A percentile compares a stretch with the other conserved stretches of the same genome.
These are phyloP conservation scores for Martes martes DNA, from an alignment of 2,113 vertebrate genomes.

Conservation along the genomic window DNA sequence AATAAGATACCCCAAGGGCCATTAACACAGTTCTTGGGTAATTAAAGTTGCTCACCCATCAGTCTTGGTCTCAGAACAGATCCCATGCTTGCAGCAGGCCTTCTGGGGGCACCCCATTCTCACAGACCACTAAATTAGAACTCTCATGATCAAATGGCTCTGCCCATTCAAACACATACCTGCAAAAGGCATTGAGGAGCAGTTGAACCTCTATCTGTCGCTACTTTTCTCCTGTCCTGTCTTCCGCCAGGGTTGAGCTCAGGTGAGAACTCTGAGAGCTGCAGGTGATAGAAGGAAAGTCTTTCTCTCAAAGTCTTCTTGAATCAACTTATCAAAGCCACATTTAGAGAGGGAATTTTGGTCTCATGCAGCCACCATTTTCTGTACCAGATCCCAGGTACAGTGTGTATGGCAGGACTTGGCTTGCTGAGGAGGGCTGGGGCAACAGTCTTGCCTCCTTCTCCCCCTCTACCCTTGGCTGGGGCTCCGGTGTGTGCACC, in stretches of 20 bases:
- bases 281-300: background rate
- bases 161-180: background rate
- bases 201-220: background rate
- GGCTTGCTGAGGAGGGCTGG: background rate
- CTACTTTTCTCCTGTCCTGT: background rate
- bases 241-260: background rate
- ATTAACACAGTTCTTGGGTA: constrained; percentile 66
- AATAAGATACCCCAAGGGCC: constrained; percentile 71
- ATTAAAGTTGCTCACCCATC: constrained; percentile 72
- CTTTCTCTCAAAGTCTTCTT: background rate
- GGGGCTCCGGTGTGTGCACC: background rate
- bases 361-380: background rate
- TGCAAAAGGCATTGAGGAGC: background rate
- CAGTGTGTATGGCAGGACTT: too few relatives aligned
- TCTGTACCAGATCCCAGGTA: background rate
- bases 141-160: constrained; percentile 23
- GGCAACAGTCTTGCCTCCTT: background rate
- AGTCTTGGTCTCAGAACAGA: constrained; percentile 51
- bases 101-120: background rate
- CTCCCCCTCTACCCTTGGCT: background rate
- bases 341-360: background rate
- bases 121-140: background rate
- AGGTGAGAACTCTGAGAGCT: background rate
- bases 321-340: background rate
- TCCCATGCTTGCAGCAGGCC: background rate